A percentile compares a stretch with the other conserved stretches of the same genome.
phyloP scores from a whole-genome alignment of 2,797 vertebrate species.

The Tarsius wallacei region DNA sequence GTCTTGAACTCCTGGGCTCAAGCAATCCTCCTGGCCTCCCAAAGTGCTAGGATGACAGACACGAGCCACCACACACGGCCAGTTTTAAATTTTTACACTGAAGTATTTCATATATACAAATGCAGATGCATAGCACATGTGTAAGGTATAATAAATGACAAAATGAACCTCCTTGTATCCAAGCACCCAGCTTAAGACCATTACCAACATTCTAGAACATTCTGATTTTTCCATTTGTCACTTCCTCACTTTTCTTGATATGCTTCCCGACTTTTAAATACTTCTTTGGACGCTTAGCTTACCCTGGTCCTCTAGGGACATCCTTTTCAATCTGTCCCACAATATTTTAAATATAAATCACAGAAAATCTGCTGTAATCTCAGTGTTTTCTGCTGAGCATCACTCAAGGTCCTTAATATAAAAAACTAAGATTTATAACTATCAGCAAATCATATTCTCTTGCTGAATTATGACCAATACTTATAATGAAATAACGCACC shows the following conservation, averaged over 20 bases:
- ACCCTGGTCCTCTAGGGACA: not conserved
- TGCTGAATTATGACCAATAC: not conserved
- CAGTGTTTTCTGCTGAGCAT: not conserved
- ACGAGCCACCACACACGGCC: too few relatives aligned
- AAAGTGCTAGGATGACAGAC: too few relatives aligned
- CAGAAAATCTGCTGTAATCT: not conserved
- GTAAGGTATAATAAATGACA: not conserved
- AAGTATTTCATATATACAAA: constrained; percentile 8
- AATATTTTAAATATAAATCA: constrained; percentile 40
- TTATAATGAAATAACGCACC: constrained; percentile 88
- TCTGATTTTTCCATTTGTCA: not conserved
- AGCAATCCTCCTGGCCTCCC: too few relatives aligned
- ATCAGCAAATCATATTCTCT: not conserved
- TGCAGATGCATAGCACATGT: not conserved
- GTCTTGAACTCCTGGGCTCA: too few relatives aligned
- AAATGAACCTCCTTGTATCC: not conserved
- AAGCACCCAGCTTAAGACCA: too few relatives aligned
- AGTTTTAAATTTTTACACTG: not conserved
- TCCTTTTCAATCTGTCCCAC: not conserved
- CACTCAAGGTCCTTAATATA: not conserved
- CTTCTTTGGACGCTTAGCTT: not conserved
- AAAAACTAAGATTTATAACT: constrained; percentile 32
- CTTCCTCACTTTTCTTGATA: not conserved
- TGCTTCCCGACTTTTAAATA: not conserved
- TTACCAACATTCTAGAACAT: not conserved